Evolutionary conservation across 2,797 vertebrate genomes (phyloP), one percentile per base, ranked within the genome.

Genomic region (Pampus argenteus): DNA sequence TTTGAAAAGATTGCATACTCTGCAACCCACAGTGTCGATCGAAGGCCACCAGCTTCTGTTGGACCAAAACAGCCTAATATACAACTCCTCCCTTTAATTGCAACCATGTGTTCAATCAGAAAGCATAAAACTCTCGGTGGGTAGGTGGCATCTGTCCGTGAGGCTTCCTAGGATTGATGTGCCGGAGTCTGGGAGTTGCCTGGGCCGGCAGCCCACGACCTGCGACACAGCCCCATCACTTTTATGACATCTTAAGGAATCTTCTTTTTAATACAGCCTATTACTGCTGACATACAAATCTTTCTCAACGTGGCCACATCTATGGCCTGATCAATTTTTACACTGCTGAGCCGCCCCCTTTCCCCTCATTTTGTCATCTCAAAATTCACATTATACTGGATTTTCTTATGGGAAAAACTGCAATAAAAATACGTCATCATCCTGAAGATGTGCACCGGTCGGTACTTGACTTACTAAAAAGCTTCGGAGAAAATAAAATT

Each of bases 251-350:
- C 95, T 98, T 96, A 98, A 95, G 96, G 96, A 98, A 96, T 96
- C 96, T 94, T 96, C 95, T 97, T 97, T 93, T 98, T 98, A 99
- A 99, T 99, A 96, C 96, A 97, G 96, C 95, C 98, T 97, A 98
- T 99, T 99, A 99, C 96, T 96, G 96, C 96, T 93, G 94, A 95
- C 97, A 96, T 99, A 99, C 98, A 99, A 99, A 99, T 99, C 98
- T 98, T 97, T 94, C 94, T 93, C 92, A 91, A 93, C 94, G 94
- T 94, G 95, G 95, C 94, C 95, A 95, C 95, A 94, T 96, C 96
- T 96, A 95, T 92, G 94, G 95, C 92, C 97, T 99, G 97, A 99
- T 99, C 98, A 99, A 99, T 99, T 99, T 99, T 98, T 98, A 98
- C 97, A 95, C 95, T 98, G 97, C 98, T 99, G 97, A 99, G 95